Percentiles rank a stretch among this genome's conserved stretches.
Evolutionary conservation across 2,797 vertebrate species (phyloP).

Genomic region (Nyctibius grandis): DNA sequence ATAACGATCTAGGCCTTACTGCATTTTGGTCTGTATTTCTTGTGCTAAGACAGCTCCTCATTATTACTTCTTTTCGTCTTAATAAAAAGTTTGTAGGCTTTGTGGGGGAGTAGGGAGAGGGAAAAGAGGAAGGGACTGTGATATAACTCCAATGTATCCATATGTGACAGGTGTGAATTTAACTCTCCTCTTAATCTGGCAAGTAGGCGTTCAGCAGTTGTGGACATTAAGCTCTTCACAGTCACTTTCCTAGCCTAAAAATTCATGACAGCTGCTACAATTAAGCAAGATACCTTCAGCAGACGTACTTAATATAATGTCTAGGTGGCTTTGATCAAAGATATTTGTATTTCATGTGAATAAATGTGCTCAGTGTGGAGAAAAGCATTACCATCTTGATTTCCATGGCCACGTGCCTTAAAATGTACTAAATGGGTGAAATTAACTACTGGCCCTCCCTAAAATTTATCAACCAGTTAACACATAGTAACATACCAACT

Average conservation of each 20-base stretch:
- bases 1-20: not conserved
- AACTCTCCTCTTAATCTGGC: not conserved
- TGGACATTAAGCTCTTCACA: not conserved
- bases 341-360: not conserved
- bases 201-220: not conserved
- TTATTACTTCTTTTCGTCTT: not conserved
- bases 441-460: not conserved
- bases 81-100: not conserved
- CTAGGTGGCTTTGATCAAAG: not conserved
- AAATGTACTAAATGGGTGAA: not conserved
- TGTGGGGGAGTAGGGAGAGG: not conserved
- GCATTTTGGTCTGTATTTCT: not conserved
- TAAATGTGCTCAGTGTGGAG: not conserved
- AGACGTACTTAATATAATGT: not conserved
- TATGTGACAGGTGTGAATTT: not conserved
- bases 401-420: not conserved
- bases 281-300: not conserved
- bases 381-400: not conserved
- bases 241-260: not conserved
- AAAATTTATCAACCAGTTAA: not conserved
- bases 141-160: not conserved
- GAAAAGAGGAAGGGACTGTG: not conserved
- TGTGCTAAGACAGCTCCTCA: not conserved
- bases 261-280: not conserved
- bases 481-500: not conserved